Evolutionary conservation across 2,113 vertebrate genomes (phyloP).

Genomic region (Eurypyga helias): DNA sequence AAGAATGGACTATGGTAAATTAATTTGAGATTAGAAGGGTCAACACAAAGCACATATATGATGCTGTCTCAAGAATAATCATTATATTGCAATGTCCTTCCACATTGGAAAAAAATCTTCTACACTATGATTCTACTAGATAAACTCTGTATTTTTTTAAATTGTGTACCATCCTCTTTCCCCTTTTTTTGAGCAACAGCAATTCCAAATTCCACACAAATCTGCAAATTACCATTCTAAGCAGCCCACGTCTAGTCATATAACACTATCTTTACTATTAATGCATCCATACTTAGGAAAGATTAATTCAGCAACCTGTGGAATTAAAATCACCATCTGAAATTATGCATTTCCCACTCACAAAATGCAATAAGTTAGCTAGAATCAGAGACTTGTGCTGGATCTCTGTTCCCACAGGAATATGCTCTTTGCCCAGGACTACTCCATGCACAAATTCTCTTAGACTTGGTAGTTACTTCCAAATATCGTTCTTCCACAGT

Average conservation of each 20-base stretch:
- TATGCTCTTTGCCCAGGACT: not conserved
- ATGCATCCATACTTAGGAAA: not conserved
- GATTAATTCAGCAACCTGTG: not conserved
- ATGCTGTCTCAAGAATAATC: not conserved
- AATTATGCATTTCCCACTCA: not conserved
- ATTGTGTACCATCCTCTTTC: not conserved
- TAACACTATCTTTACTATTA: not conserved
- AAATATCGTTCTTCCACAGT: not conserved
- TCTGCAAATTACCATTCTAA: not conserved
- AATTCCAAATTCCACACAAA: not conserved
- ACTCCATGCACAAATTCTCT: not conserved
- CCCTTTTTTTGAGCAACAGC: not conserved
- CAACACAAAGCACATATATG: not conserved
- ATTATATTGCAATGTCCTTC: not conserved
- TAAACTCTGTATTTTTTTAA: not conserved
- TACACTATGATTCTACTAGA: not conserved
- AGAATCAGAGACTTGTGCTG: not conserved
- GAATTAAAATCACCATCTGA: not conserved
- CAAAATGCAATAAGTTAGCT: not conserved
- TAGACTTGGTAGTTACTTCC: not conserved
- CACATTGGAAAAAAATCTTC: not conserved
- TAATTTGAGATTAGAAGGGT: not conserved
- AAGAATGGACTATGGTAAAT: not conserved
- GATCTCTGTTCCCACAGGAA: not conserved
- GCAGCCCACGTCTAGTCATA: not conserved